phyloP scores from a whole-genome alignment of 2,113 vertebrate species.

The Boulengeromyrus knoepffleri region DNA sequence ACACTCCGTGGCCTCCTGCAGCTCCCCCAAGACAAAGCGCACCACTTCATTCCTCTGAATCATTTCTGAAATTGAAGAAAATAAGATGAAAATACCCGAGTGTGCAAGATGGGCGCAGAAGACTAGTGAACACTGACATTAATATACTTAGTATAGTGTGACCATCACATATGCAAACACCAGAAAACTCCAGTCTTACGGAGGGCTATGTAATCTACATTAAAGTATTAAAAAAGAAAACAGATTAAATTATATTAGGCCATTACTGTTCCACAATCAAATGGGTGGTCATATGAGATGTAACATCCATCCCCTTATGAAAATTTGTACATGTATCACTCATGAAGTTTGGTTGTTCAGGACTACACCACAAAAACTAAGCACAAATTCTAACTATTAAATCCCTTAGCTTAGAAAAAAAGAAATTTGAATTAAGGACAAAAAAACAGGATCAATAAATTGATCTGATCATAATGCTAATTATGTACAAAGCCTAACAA shows the following conservation, averaged over 20 bases:
- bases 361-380: not conserved
- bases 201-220: not conserved
- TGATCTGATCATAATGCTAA: not conserved
- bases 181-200: not conserved
- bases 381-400: not conserved
- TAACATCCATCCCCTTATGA: not conserved
- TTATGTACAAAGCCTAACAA: not conserved
- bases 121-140: not conserved
- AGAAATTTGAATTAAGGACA: not conserved
- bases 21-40: conserved; percentile 73
- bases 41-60: conserved; percentile 79
- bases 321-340: not conserved
- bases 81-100: not conserved
- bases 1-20: conserved; percentile 85
- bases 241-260: not conserved
- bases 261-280: not conserved
- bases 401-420: not conserved
- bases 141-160: not conserved
- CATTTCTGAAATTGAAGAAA: conserved; percentile 62
- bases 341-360: not conserved
- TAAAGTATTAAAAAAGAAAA: not conserved
- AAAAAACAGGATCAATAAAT: not conserved
- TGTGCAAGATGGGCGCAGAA: not conserved
- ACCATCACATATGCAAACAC: not conserved
- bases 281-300: not conserved